Evolutionary conservation across 2,888 invertebrate genomes (phyloP), one percentile per base, ranked within the genome.

Genomic region (Melangyna quadrimaculata): DNA sequence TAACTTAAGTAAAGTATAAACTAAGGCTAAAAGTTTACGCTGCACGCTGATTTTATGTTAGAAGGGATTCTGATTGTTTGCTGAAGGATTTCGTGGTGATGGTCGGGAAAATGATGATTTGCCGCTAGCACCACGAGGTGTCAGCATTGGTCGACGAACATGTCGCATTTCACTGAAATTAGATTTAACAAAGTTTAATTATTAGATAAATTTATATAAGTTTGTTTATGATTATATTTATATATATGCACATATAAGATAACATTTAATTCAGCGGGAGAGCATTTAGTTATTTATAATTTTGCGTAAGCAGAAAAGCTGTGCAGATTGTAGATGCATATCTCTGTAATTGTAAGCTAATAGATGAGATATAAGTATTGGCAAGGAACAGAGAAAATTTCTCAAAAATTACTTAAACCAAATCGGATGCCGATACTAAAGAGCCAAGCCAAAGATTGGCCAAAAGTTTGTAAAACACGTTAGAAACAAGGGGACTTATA

Each of bases 91-190:
- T 92, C 94, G 93, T 89, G 90, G 89, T 88, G 94, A 94, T 87
- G 94, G 93, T 89, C 93, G 93, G 89, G 93, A 94, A 90, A 93
- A 95, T 88, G 90, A 90, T 80, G 93, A 91, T 83, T 93, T 93
- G 87, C 93, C 92, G 83, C 93, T 92, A 87, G 93, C 94, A 86
- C 95, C 94, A 87, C 94, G 92, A 65, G 93, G 92, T 87, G 93
- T 92, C 61, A 92, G 91, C 88, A 93, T 93, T 78, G 95, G 94
- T 87, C 95, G 93, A 57, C 95, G 93, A 10, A 94, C 94, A 88
- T 95, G 95, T 70, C 95, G 93, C 89, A 95, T 93, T 90, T 96
- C 96, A 53, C 92, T 92, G 89, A 71, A 53, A 43, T 63, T 14
- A 19, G 69, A 67, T 45, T 22, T 7, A 75, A 51, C 19, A 17